A percentile compares a stretch with the other conserved stretches of the same genome.
Conservation (phyloP, 2,113 vertebrate species). For the Patagioenas fasciata region DNA sequence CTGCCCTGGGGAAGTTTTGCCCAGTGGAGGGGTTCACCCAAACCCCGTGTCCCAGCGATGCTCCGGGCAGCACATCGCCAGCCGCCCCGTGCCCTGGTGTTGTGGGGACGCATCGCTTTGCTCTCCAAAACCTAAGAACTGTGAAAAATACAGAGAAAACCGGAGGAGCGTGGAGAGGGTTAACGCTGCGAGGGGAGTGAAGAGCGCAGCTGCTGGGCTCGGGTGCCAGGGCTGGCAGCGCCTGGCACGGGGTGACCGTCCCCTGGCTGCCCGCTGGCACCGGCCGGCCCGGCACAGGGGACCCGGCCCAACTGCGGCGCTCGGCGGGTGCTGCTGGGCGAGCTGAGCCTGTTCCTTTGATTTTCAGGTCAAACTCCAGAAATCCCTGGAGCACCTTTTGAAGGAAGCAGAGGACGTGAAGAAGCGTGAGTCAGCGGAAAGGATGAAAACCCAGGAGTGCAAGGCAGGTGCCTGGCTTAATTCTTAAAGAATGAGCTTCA, state of each 20-base stretch:
- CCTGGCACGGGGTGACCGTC: background rate
- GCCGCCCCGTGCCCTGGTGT: fast-evolving
- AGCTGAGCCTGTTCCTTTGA: background rate
- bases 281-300: background rate
- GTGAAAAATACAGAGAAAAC: background rate
- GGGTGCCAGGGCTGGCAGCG: background rate
- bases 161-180: background rate
- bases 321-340: fast-evolving
- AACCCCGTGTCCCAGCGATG: fast-evolving
- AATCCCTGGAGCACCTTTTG: constrained; percentile 20
- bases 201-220: background rate
- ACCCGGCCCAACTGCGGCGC: background rate
- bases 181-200: fast-evolving
- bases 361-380: constrained; percentile 55
- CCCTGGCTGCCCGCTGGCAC: background rate
- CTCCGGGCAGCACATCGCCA: fast-evolving
- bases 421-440: background rate
- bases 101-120: background rate
- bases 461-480: constrained; percentile 53
- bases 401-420: constrained; percentile 22
- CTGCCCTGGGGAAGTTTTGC: background rate
- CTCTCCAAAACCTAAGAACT: background rate
- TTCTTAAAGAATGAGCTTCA: background rate
- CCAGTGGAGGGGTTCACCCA: background rate
- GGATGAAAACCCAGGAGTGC: constrained; percentile 55